Evolutionary conservation across 2,113 vertebrate species (phyloP).

Genomic region (Synchiropus splendidus): DNA sequence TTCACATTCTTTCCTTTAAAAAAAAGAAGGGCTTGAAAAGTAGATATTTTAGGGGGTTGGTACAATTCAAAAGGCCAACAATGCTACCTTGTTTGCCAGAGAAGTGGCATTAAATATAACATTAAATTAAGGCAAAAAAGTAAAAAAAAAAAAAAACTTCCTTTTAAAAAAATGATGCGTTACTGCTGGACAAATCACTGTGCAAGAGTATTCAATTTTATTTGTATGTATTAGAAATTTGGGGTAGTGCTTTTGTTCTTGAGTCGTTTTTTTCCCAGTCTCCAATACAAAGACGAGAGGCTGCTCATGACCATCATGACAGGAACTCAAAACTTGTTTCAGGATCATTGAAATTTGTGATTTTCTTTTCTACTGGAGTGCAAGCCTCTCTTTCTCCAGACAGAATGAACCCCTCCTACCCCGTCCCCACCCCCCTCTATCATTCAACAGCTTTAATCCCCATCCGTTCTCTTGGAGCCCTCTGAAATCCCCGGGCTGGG

Average conservation of each 20-base stretch:
- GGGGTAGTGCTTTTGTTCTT: conserved; percentile 15
- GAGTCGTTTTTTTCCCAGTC: background rate
- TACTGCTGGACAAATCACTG: conserved; percentile 26
- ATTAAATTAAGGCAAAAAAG: conserved; percentile 48
- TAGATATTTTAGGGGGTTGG: conserved; percentile 16
- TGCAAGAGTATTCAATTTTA: conserved; percentile 20
- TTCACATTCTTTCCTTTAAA: conserved; percentile 58
- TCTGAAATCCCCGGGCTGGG: conserved; percentile 56
- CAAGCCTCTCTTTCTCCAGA: conserved; percentile 24
- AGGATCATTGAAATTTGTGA: conserved; percentile 31
- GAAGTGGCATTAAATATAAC: conserved; percentile 29
- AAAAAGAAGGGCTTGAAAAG: conserved; percentile 38
- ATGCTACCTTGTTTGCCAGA: conserved; percentile 48
- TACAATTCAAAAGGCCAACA: conserved; percentile 44
- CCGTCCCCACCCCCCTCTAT: conserved; percentile 2
- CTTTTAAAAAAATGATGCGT: conserved; percentile 19
- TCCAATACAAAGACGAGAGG: conserved; percentile 5
- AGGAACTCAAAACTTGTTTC: conserved; percentile 12
- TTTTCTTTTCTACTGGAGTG: conserved; percentile 17
- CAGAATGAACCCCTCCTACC: conserved; percentile 6
- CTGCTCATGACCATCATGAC: too few relatives aligned
- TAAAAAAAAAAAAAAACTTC: conserved; percentile 23
- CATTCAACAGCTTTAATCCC: conserved; percentile 58
- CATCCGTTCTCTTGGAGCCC: conserved; percentile 31
- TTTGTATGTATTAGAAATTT: conserved; percentile 27